These are phyloP conservation scores for Casuarius casuarius DNA, from an alignment of 2,113 vertebrate genomes.

Conservation along the genomic window DNA sequence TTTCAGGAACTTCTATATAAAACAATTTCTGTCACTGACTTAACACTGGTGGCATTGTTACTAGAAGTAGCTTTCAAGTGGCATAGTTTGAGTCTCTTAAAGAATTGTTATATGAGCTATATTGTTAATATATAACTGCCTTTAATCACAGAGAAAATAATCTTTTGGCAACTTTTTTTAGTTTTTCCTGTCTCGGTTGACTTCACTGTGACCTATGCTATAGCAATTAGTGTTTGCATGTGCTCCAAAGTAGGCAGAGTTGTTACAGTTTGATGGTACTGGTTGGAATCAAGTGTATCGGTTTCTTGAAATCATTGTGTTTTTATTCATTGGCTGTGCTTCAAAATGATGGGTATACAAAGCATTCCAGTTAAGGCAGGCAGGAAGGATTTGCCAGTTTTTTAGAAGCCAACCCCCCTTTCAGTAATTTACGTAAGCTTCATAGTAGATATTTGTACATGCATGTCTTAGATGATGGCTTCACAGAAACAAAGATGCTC, in stretches of 20 bases:
- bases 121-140: background rate
- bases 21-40: background rate
- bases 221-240: background rate
- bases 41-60: background rate
- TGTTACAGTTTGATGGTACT: background rate
- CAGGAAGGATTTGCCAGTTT: background rate
- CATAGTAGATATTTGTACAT: background rate
- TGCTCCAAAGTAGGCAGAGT: background rate
- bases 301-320: background rate
- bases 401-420: too few relatives aligned
- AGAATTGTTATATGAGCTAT: background rate
- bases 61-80: background rate
- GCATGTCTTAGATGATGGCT: background rate
- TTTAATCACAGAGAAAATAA: background rate
- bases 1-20: background rate
- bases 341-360: background rate
- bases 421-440: background rate
- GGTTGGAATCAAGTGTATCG: background rate
- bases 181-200: background rate
- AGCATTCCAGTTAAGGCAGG: background rate
- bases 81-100: background rate
- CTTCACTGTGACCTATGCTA: background rate
- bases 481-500: background rate
- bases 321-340: background rate
- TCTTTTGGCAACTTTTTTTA: background rate